Evolutionary conservation across 2,888 invertebrate species (phyloP).

Genomic region (Pachydiplax longipennis): DNA sequence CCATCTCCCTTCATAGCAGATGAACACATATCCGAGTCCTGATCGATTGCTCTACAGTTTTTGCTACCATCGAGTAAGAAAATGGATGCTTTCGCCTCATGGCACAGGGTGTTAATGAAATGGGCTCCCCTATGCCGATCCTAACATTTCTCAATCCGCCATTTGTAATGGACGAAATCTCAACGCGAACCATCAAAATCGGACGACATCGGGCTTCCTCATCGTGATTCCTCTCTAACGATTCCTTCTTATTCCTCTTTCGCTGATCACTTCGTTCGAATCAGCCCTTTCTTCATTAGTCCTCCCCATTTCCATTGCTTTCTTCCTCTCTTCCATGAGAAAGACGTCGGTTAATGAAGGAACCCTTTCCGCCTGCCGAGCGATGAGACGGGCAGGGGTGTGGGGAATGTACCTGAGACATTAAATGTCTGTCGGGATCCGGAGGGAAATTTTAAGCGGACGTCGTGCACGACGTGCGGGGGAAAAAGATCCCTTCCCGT

Average conservation of each 20-base stretch:
- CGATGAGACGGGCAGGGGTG: background rate
- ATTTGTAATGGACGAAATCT: background rate
- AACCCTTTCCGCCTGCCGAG: background rate
- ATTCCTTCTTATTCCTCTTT: background rate
- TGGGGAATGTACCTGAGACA: background rate
- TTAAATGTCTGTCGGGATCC: background rate
- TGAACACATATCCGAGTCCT: no score
- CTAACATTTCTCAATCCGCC: background rate
- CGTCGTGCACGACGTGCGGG: background rate
- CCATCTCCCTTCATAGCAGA: no score
- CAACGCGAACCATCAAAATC: background rate
- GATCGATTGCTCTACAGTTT: no score
- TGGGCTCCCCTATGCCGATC: background rate
- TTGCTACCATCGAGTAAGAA: background rate
- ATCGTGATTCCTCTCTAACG: background rate
- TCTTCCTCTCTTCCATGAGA: background rate
- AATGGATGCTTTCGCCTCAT: background rate
- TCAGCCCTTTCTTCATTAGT: background rate
- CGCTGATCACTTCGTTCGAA: background rate
- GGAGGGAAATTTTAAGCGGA: background rate
- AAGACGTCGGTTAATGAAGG: background rate
- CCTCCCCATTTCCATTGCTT: background rate
- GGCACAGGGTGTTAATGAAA: no score
- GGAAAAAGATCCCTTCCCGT: background rate
- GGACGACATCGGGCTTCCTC: no score